Base-by-base conservation (phyloP, 2,888 invertebrate genomes). In the Epirrhoe alternata region DNA sequence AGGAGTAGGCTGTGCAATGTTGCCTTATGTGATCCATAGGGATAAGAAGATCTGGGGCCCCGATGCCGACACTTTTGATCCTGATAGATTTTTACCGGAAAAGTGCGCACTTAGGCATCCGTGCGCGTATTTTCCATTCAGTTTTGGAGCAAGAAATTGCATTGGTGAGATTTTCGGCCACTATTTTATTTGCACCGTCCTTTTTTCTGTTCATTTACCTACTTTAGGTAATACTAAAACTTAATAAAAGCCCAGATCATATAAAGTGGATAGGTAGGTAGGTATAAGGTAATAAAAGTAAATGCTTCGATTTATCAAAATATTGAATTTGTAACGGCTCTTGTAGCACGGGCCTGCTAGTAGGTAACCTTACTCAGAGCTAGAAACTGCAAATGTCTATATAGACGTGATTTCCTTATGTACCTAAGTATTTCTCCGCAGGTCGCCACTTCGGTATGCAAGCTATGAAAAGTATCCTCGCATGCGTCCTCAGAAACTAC, bases 61-160 rank as follows among this genome's bases (percentile, higher is more conserved):
- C 0, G 92, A 95, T 67, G 95, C 94, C 0, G 88, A 94, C 55
- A 81, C 78, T 58, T 95, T 95, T 81, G 86, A 94, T 70, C 95
- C 95, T 0, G 94, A 95, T 74, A 80, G 95, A 62, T 95, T 95
- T 77, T 77, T 94, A 33, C 93, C 94, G 0, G 94, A 95, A 74
- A 86, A 88, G 72, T 83, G 81, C 16, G 78, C 79, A 0, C 76
- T 83, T 47, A 79, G 93, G 60, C 92, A 92, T 72, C 92, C 93
- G 0, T 93, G 90, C 66, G 83, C 93, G 10, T 94, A 78, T 73
- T 81, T 94, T 71, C 92, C 94, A 0, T 94, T 94, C 68, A 92
- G 94, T 66, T 81, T 83, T 60, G 94, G 94, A 5, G 74, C 83
- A 0, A 86, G 94, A 68, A 93, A 94, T 76, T 94, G 94, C 74